Evolutionary conservation across 2,797 vertebrate genomes (phyloP).

Genomic region (Sebastes nivosus): DNA sequence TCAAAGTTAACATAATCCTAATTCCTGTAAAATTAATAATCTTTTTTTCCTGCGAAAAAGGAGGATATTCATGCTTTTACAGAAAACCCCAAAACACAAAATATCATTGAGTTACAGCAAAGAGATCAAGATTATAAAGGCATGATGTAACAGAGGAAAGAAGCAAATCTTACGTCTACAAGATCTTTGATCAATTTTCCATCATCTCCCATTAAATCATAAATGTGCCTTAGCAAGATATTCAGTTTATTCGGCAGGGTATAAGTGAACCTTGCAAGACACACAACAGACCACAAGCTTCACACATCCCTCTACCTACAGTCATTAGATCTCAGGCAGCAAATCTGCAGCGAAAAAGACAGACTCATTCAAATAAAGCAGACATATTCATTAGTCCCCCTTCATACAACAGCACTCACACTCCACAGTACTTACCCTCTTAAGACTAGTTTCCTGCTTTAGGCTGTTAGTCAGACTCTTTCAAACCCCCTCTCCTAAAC

Average conservation of each 20-base stretch:
- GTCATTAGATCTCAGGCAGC: neutral
- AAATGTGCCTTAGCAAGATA: neutral
- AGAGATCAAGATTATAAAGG: neutral
- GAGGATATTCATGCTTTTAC: neutral
- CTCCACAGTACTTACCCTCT: slow-evolving; percentile 36
- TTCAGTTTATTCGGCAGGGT: neutral
- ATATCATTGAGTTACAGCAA: neutral
- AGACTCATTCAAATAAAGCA: neutral
- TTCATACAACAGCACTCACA: neutral
- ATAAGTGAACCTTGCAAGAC: neutral
- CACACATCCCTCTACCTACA: neutral
- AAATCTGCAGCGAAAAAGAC: neutral
- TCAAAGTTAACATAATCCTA: neutral
- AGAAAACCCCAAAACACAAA: neutral
- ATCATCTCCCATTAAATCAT: neutral
- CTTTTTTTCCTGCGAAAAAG: too few relatives aligned
- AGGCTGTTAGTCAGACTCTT: neutral
- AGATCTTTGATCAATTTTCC: neutral
- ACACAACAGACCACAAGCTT: neutral
- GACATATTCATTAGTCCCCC: neutral
- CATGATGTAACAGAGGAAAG: neutral
- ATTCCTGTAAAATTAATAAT: too few relatives aligned
- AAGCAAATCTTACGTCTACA: neutral
- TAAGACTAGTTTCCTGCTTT: neutral
- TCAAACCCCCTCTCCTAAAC: neutral